Base-by-base conservation (phyloP, 2,113 vertebrate species). In the Sceloporus tristichus region DNA sequence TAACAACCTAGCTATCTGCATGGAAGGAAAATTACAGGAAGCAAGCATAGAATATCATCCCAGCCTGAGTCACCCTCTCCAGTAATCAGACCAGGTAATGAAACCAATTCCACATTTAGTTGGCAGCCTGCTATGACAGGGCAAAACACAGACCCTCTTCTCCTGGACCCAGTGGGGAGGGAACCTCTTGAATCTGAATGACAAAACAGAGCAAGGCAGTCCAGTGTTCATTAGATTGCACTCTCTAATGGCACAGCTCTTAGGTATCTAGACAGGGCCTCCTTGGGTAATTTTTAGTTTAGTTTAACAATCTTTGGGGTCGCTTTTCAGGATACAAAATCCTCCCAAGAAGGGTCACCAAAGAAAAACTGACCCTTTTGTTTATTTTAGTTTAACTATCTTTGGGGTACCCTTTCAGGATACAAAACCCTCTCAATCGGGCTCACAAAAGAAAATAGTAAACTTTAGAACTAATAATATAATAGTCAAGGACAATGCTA, bases 101-200 rank as follows among this genome's bases (percentile, higher is more conserved):
- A 95, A 95, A 92, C 92, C 91, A 95, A 93, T 94, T 94, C 94
- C 91, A 91, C 90, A 94, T 87, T 92, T 88, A 94, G 90, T 89
- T 91, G 84, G 75, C 89, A 93, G 90, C 83, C 89, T 89, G 89
- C 82, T 76, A 92, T 78, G 77, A 80, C 59, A 91, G 88, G 82
- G 85, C 83, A 84, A 93, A 95, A 92, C 74, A 89, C 18, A 85
- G 83, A 88, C 84, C 25, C 89, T 91, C 88, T 88, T 89, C 76
- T 82, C 90, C 27, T 29, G 25, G 84, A 92, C 74, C 2, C 48
- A 62, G 53, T 74, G 84, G 79, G 76, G 70, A 90, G 89, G n/a
- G 7, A 89, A 53, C n/a, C 21, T 87, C 56, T 71, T 86, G 83
- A 84, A 91, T 90, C 85, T 89, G 90, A 94, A 91, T 90, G 91